These are phyloP conservation scores for Lymantria dispar DNA, from an alignment of 2,888 invertebrate species.

Conservation along the genomic window DNA sequence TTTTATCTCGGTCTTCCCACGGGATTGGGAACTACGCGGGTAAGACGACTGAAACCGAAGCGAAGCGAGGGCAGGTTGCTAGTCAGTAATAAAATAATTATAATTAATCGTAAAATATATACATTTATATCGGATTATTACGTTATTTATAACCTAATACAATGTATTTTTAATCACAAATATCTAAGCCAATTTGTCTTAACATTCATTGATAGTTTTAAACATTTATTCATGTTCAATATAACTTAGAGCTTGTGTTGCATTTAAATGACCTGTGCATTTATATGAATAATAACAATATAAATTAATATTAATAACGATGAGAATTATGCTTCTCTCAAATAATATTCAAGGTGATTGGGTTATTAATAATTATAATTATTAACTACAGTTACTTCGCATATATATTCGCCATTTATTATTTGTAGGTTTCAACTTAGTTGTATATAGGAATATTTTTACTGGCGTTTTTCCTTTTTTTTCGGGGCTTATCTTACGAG, in stretches of 20 bases:
- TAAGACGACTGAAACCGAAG: too few relatives aligned
- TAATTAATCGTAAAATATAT: too few relatives aligned
- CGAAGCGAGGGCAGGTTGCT: too few relatives aligned
- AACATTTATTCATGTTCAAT: conserved; percentile 18
- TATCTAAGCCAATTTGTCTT: conserved; percentile 3
- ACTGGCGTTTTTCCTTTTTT: too few relatives aligned
- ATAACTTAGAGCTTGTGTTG: conserved; percentile 17
- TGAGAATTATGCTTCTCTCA: background rate
- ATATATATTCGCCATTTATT: too few relatives aligned
- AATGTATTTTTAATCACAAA: background rate
- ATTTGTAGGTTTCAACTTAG: too few relatives aligned
- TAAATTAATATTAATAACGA: conserved; percentile 20
- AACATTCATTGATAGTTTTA: conserved; percentile 9
- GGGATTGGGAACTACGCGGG: too few relatives aligned
- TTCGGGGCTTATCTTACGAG: too few relatives aligned
- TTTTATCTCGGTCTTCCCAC: too few relatives aligned
- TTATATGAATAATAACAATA: conserved; percentile 29
- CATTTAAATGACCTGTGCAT: conserved; percentile 15
- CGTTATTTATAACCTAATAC: background rate
- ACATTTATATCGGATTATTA: background rate
- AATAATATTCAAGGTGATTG: background rate
- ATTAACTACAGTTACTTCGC: background rate
- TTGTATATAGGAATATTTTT: too few relatives aligned
- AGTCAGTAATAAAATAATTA: too few relatives aligned
- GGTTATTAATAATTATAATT: background rate